phyloP scores from a whole-genome alignment of 2,888 invertebrate species.

The Ptychoptera albimana region DNA sequence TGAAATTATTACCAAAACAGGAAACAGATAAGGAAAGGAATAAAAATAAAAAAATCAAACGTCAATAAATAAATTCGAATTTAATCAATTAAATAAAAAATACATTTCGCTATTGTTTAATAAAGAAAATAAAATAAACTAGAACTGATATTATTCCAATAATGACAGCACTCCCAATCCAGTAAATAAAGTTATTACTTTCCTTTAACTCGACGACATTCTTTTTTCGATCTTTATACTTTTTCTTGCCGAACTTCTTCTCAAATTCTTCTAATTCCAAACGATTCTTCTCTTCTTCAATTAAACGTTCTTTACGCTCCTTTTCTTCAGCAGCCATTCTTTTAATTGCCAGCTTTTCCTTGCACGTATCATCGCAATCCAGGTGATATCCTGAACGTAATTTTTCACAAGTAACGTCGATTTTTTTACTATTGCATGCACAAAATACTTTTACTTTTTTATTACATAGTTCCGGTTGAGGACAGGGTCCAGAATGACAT shows the following conservation, averaged over 20 bases:
- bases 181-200: neutral
- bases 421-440: conserved; percentile 58
- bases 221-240: conserved; percentile 34
- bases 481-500: conserved; percentile 61
- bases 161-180: neutral
- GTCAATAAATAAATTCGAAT: neutral
- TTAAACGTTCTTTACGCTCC: conserved; percentile 29
- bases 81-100: neutral
- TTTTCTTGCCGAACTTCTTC: conserved; percentile 57
- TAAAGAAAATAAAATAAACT: conserved; percentile 1
- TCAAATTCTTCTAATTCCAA: conserved; percentile 61
- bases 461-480: conserved; percentile 47
- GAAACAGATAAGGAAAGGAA: neutral
- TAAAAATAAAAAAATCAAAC: neutral
- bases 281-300: conserved; percentile 49
- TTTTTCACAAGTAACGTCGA: conserved; percentile 51
- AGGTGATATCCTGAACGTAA: conserved; percentile 31
- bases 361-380: conserved; percentile 48
- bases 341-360: conserved; percentile 36
- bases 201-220: conserved; percentile 24
- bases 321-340: conserved; percentile 39
- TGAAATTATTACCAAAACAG: neutral
- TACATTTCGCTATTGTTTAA: neutral
- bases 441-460: conserved; percentile 69
- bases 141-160: neutral